Evolutionary conservation across 2,797 vertebrate genomes (phyloP).

Genomic region (Gymnopithys bicolor): DNA sequence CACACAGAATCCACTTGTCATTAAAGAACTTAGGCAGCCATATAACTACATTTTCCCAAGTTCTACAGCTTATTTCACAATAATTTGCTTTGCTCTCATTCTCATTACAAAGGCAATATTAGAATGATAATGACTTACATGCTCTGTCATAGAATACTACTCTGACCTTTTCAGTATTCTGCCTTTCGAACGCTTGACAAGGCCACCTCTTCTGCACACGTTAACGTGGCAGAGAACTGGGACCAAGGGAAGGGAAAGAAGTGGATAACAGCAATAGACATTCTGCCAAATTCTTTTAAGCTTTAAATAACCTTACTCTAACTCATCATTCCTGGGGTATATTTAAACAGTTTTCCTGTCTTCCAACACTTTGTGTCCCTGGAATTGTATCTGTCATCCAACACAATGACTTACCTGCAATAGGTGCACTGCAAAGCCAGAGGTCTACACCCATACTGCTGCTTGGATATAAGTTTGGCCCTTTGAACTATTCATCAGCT

Average conservation of each 20-base stretch:
- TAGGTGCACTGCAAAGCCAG: neutral
- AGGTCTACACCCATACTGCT: neutral
- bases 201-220: conserved; percentile 43
- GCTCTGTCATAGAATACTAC: conserved; percentile 70
- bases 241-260: conserved; percentile 15
- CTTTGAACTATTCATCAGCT: neutral
- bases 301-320: neutral
- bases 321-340: neutral
- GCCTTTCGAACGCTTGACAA: conserved; percentile 66
- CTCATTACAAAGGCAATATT: conserved; percentile 75
- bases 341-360: neutral
- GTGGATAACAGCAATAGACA: neutral
- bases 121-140: conserved; percentile 76
- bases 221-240: conserved; percentile 45
- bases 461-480: neutral
- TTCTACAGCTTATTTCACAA: conserved; percentile 60
- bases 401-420: fast-evolving
- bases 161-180: conserved; percentile 80
- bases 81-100: conserved; percentile 66
- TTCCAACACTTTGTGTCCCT: neutral
- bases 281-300: neutral
- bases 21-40: conserved; percentile 41
- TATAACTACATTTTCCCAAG: conserved; percentile 56
- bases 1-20: conserved; percentile 18
- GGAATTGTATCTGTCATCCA: neutral